phyloP scores from a whole-genome alignment of 2,797 vertebrate species.

The Gallirallus australis region DNA sequence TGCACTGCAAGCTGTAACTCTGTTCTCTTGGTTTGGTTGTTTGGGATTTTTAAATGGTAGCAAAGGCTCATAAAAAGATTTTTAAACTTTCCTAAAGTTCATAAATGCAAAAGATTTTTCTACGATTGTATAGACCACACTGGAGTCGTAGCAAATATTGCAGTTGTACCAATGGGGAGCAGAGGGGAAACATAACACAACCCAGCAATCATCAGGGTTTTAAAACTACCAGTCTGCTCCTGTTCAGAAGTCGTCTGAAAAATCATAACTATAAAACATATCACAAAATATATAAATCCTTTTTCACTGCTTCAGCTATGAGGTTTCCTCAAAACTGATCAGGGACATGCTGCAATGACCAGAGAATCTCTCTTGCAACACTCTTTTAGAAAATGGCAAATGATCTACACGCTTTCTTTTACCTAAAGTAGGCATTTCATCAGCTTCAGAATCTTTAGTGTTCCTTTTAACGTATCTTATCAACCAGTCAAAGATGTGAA shows the following conservation, averaged over 20 bases:
- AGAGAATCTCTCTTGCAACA: not conserved
- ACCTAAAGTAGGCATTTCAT: conserved; percentile 91
- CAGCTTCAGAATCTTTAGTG: conserved; percentile 80
- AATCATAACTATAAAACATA: not conserved
- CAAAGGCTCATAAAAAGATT: not conserved
- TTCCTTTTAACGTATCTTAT: conserved; percentile 96
- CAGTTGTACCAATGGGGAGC: not conserved
- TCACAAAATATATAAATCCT: not conserved
- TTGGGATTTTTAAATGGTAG: not conserved
- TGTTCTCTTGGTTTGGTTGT: not conserved
- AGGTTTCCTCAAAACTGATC: not conserved
- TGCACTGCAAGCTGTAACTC: not conserved
- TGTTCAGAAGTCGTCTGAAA: not conserved
- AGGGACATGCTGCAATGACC: not conserved
- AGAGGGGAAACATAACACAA: not conserved
- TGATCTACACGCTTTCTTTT: not conserved
- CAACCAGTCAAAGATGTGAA: conserved; percentile 99
- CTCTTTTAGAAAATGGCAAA: not conserved
- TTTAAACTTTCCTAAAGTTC: not conserved
- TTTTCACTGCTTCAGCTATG: not conserved
- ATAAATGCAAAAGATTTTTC: not conserved
- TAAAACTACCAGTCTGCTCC: not conserved
- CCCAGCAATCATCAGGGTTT: not conserved
- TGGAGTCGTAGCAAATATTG: not conserved
- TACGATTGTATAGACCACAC: not conserved